A percentile compares a stretch with the other conserved stretches of the same genome.
Conservation (phyloP, 2,113 vertebrate genomes). For the Daubentonia madagascariensis region DNA sequence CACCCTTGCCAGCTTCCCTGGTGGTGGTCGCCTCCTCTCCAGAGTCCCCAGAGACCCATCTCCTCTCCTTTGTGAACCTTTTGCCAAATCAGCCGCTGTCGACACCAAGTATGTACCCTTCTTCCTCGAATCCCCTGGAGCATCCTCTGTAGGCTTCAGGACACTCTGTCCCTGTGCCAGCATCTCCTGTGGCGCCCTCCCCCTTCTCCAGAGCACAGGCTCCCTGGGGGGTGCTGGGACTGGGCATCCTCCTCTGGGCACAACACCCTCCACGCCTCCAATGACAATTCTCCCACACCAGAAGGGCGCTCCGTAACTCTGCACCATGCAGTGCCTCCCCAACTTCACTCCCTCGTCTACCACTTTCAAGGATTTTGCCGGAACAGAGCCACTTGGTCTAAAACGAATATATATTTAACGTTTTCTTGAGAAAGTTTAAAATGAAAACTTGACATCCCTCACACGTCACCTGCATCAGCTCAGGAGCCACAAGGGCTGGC, state of each 20-base stretch:
- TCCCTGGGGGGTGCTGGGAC: accelerated
- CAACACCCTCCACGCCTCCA: not conserved
- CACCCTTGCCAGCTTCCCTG: not conserved
- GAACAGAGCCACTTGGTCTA: not conserved
- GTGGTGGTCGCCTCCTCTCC: not conserved
- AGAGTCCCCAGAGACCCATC: no score
- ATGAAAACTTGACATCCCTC: not conserved
- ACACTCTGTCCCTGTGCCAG: not conserved
- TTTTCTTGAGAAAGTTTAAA: not conserved
- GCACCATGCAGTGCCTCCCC: accelerated
- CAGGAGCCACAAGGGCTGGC: not conserved
- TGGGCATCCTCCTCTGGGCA: accelerated
- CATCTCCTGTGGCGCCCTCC: accelerated
- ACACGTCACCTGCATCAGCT: accelerated
- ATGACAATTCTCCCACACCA: accelerated
- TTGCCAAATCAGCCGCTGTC: not conserved
- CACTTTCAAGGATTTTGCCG: not conserved
- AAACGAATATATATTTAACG: not conserved
- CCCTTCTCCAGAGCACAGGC: not conserved
- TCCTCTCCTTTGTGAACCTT: accelerated
- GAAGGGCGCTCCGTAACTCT: accelerated
- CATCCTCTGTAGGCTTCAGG: not conserved
- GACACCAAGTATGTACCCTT: accelerated
- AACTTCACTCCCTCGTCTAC: accelerated
- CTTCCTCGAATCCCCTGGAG: accelerated